phyloP scores from a whole-genome alignment of 2,797 vertebrate genomes.

The Catamblyrhynchus diadema region DNA sequence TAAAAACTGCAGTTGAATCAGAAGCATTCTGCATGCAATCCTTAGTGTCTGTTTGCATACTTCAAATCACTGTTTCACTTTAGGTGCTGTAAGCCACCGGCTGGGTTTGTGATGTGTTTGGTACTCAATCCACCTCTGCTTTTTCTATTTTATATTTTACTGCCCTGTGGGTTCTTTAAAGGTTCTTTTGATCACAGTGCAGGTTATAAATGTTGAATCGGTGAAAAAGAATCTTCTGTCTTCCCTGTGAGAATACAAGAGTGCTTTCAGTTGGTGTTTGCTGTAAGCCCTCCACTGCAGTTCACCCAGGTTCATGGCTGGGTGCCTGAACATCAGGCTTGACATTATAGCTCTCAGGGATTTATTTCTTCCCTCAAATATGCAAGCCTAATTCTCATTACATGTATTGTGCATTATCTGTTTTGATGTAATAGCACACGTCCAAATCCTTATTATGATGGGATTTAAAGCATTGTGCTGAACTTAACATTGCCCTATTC shows the following conservation, averaged over 20 bases:
- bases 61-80: background rate
- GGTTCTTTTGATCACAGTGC: background rate
- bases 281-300: background rate
- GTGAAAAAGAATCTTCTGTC: background rate
- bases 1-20: background rate
- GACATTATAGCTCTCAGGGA: background rate
- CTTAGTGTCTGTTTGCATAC: background rate
- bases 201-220: background rate
- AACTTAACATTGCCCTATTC: background rate
- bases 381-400: background rate
- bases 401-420: background rate
- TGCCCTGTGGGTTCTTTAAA: background rate
- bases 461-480: background rate
- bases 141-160: background rate
- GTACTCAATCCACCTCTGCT: background rate
- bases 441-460: background rate
- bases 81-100: background rate
- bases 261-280: background rate
- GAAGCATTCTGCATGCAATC: background rate
- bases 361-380: background rate
- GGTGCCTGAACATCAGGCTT: background rate
- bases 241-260: background rate
- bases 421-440: background rate
- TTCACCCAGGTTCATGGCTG: background rate
- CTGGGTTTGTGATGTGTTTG: background rate